Base-by-base conservation (phyloP, 1,140 invertebrate species). In the Halesus radiatus region DNA sequence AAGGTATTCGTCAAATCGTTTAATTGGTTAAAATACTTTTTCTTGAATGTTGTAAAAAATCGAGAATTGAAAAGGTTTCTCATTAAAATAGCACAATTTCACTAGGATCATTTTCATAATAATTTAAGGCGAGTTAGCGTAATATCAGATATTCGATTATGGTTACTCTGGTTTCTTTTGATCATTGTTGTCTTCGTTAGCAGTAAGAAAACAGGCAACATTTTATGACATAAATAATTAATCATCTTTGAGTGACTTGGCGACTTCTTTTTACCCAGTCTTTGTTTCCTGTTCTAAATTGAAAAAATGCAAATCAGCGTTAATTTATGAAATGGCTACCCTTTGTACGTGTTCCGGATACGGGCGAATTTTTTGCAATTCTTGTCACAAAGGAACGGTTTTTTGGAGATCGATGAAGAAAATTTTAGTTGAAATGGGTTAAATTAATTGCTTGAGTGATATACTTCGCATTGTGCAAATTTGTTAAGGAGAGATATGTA, bases 221-320 rank as follows among this genome's bases (percentile, higher is more conserved):
- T 76, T 76, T 76, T 64, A 62, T 64, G 37, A 76, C 20, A 76
- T 76, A 62, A 73, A 81, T 81, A 76, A 81, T 81, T 81, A 81
- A 81, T 81, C 80, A 81, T 73, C 37, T 29, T 45, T 56, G 74
- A 80, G 80, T 81, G 80, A 81, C 79, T 76, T 75, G 79, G 52
- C 53, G 64, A 60, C 64, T 60, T 18, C 68, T 80, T 52, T 80
- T 52, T 15, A 5, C 53, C 10, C n/a, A 53, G 75, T 50, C 79
- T 62, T 50, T 73, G 56, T 81, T 81, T 72, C 64, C 54, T 62
- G 75, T 74, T 81, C 52, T 16, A 81, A 81, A 81, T 73, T 77
- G 76, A 81, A 81, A n/a, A 80, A 81, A 81, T 81, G 80, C 80
- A 81, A 81, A 81, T 81, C 80, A 81, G 75, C 80, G 37, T 78